These are phyloP conservation scores for Globia sparganii DNA, from an alignment of 2,888 invertebrate species.

Conservation along the genomic window DNA sequence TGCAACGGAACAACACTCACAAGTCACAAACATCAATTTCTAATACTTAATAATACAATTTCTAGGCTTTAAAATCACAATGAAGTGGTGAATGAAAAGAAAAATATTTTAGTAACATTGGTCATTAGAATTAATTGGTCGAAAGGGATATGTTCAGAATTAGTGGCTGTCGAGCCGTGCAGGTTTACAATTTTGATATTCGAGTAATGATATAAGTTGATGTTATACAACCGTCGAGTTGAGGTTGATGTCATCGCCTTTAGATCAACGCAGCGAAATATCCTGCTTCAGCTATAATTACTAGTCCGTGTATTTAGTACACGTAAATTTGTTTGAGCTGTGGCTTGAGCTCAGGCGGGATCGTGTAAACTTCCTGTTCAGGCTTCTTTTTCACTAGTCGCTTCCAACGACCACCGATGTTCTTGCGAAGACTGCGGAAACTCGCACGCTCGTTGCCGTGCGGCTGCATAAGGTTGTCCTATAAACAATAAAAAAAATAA, in stretches of 20 bases:
- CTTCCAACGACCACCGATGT: constrained; percentile 96
- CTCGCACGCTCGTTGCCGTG: constrained; percentile 93
- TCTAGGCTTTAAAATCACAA: constrained; percentile 88
- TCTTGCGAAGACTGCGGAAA: constrained; percentile 96
- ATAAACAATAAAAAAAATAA: constrained; percentile 85
- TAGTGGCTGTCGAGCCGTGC: constrained; percentile 79
- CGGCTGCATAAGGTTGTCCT: constrained; percentile 95
- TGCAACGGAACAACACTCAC: constrained; percentile 84
- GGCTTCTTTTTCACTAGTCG: constrained; percentile 96
- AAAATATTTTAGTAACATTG: constrained; percentile 81
- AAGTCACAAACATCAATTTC: constrained; percentile 87
- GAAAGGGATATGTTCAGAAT: constrained; percentile 87
- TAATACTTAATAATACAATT: constrained; percentile 90
- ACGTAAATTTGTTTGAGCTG: constrained; percentile 97
- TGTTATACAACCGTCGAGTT: constrained; percentile 82
- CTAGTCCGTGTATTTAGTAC: constrained; percentile 90
- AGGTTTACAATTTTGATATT: constrained; percentile 84
- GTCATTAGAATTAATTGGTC: constrained; percentile 89
- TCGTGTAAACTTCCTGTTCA: constrained; percentile 94
- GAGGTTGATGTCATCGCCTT: constrained; percentile 80
- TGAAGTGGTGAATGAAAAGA: constrained; percentile 85
- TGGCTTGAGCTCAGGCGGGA: constrained; percentile 96
- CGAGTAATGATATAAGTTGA: constrained; percentile 85
- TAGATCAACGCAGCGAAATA: constrained; percentile 80
- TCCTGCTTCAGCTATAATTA: constrained; percentile 84